phyloP scores from a whole-genome alignment of 1,140 invertebrate species.

The Sinonovacula constricta region DNA sequence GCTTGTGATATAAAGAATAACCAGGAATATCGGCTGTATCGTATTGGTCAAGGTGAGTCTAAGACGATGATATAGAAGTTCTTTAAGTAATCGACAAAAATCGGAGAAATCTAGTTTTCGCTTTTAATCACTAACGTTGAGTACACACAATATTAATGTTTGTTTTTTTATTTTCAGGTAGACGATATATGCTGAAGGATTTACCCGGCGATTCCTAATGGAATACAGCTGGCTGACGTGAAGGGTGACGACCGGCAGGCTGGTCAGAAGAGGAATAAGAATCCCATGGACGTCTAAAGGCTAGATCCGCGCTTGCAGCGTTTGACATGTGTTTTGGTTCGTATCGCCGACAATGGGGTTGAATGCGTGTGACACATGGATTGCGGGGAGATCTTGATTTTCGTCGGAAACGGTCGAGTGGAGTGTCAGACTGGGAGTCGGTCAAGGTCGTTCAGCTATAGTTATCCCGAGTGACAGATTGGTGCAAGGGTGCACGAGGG shows the following conservation, averaged over 20 bases:
- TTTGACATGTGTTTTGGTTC: no score
- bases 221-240: not conserved
- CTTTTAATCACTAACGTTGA: no score
- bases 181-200: not conserved
- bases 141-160: no score
- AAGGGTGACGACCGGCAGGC: not conserved
- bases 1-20: no score
- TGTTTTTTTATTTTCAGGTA: no score
- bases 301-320: not conserved
- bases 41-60: no score
- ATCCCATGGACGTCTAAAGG: not conserved
- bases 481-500: not conserved
- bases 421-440: not conserved
- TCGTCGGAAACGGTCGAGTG: not conserved
- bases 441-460: not conserved
- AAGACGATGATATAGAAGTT: no score
- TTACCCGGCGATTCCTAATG: no score
- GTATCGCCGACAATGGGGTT: no score
- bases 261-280: not conserved
- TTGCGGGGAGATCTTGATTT: not conserved
- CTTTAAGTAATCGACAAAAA: no score
- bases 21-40: no score
- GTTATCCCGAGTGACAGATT: not conserved
- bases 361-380: not conserved
- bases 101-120: no score